Evolutionary conservation across 2,113 vertebrate species (phyloP).

Genomic region (Cnemophilus loriae): DNA sequence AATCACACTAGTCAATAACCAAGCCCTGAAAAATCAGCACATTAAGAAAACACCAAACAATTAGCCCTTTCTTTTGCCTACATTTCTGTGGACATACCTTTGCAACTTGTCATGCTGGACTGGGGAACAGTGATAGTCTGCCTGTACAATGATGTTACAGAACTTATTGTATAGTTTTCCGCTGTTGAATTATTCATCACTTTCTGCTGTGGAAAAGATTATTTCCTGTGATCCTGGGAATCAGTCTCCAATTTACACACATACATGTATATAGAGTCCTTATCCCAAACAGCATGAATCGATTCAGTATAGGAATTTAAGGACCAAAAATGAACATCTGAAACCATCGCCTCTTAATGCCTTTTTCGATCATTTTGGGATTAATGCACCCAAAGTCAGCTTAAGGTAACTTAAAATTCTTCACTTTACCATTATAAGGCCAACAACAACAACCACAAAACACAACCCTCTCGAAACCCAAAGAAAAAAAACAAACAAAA

Average conservation of each 20-base stretch:
- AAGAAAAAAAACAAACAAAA: not conserved
- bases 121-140: not conserved
- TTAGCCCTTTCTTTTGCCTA: not conserved
- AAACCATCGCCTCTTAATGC: not conserved
- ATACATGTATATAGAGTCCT: not conserved
- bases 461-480: not conserved
- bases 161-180: not conserved
- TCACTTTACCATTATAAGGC: not conserved
- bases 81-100: not conserved
- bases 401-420: not conserved
- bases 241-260: not conserved
- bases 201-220: not conserved
- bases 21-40: not conserved
- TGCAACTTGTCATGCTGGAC: not conserved
- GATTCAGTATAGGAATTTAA: not conserved
- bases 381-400: not conserved
- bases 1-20: not conserved
- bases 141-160: not conserved
- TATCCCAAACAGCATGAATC: accelerated
- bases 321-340: not conserved
- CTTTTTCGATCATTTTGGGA: not conserved
- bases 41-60: not conserved
- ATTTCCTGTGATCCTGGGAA: not conserved
- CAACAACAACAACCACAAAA: not conserved
- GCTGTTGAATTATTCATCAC: not conserved